Evolutionary conservation across 2,888 invertebrate genomes (phyloP), one percentile per base, ranked within the genome.

Genomic region (Drosophila mercatorum): DNA sequence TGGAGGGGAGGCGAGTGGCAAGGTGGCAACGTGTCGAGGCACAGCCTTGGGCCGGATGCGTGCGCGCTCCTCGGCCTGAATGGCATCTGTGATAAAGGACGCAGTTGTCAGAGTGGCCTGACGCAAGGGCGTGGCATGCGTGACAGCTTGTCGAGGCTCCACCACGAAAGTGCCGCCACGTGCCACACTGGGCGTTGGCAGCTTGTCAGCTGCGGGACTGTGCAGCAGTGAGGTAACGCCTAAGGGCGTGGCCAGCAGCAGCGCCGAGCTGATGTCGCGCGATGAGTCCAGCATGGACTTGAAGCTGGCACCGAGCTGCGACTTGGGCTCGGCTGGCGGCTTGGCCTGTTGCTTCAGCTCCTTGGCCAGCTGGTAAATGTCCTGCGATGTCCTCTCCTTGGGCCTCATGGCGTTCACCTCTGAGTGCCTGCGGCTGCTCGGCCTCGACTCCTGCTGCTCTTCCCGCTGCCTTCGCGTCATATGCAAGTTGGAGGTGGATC

Each of bases 141-240:
- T 68, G 71, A 70, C 59, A 57, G 57, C 17, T 31, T 46, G 61
- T 17, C 36, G 55, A 14, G 73, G 36, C 28, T 67, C 77, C 28
- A 70, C 61, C 47, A 74, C 70, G n/a, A 77, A 70, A 47, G 64
- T 70, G 5, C 64, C 34, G 31, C 53, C 66, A 64, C 77, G 77
- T 49, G 77, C 64, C n/a, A 44, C 53, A 31, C 63, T 49, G 36
- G 78, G 71, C 43, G 71, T 59, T 56, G 74, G 58, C 44, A 51
- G 41, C 44, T 64, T 72, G 40, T 22, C 4, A 26, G 60, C 34
- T 8, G 51, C 31, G 7, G 69, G 17, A 17, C 34, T 22, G n/a
- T 12, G 17, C 26, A 11, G 43, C 11, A 17, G 17, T 1, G 75
- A 49, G 41, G 38, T 51, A 28, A 34, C 28, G 6, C 10, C 46